Base-by-base conservation (phyloP, 2,888 invertebrate genomes). In the Gryllus longicercus region DNA sequence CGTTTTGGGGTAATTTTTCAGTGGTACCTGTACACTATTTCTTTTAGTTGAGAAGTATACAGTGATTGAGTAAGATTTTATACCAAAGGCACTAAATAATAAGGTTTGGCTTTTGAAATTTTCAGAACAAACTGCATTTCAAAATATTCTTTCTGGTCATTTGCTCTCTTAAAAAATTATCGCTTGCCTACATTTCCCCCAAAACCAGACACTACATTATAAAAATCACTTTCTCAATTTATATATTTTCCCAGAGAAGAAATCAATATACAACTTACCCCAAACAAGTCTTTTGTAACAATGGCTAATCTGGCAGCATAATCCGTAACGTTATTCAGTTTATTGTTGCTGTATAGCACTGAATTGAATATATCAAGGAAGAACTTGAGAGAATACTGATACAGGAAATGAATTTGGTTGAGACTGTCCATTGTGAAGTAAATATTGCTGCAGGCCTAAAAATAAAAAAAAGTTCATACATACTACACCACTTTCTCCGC, bases 341-440 rank as follows among this genome's bases (percentile, higher is more conserved):
- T 92, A 1, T 93, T 90, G 87, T 95, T 96, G 85, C 93, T 94
- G 81, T 93, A 92, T 25, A 99, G 89, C 8, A 98, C 98, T 4
- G 95, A 95, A 83, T 95, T 96, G 89, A 99, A 99, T 86, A 99
- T 98, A 85, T 99, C 98, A 86, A 99, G 90, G 91, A 99, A 98
- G 94, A 99, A 99, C 89, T 99, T 97, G 83, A 99, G 89, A 0
- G 99, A 99, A 88, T 98, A 99, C 87, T 99, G 99, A 88, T 99
- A 99, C 83, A 99, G 89, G 93, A 98, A 99, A 89, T 99, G 99
- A 51, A 99, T 96, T 91, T 98, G 95, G 88, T 99, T 97, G 82
- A 99, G 90, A 79, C 97, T 96, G 86, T 99, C 99, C 94, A 99
- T 95, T 0, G 98, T 99, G 89, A 99, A 99, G 90, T 99, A 99